These are phyloP conservation scores for Oxyura jamaicensis DNA, from an alignment of 2,113 vertebrate genomes.

Conservation along the genomic window DNA sequence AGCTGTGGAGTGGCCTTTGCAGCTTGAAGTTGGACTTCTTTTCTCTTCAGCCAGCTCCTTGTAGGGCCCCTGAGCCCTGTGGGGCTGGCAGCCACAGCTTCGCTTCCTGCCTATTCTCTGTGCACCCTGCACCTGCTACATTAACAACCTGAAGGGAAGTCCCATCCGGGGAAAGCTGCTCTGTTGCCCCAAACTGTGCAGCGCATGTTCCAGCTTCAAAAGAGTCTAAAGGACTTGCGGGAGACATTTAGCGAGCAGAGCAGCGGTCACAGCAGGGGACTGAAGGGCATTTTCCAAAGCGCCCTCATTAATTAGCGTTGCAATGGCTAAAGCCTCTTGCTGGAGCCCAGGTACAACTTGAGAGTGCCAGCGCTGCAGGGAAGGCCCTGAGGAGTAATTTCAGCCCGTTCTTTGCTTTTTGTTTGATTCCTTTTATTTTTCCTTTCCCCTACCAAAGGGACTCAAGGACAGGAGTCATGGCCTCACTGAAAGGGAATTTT, in stretches of 20 bases:
- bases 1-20: not conserved
- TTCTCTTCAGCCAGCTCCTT: not conserved
- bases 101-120: not conserved
- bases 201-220: constrained; percentile 25
- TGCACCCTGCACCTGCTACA: not conserved
- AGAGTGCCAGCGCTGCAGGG: constrained; percentile 17
- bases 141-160: not conserved
- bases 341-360: constrained; percentile 15
- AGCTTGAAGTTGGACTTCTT: not conserved
- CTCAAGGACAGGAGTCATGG: constrained; percentile 18
- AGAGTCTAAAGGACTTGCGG: not conserved
- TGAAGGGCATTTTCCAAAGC: constrained; percentile 46
- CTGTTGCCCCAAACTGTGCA: not conserved
- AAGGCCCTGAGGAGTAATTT: constrained; percentile 35
- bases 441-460: not conserved
- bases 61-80: not conserved
- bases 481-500: constrained; percentile 34
- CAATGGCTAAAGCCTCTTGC: not conserved
- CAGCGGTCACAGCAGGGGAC: constrained; percentile 3
- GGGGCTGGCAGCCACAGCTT: not conserved
- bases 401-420: not conserved
- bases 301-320: constrained; percentile 14
- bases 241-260: not conserved
- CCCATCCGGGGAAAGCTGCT: not conserved
- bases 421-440: constrained; percentile 46